A percentile compares a stretch with the other conserved stretches of the same genome.
Evolutionary conservation across 2,888 invertebrate species (phyloP).

Genomic region (Theodoxus fluviatilis): DNA sequence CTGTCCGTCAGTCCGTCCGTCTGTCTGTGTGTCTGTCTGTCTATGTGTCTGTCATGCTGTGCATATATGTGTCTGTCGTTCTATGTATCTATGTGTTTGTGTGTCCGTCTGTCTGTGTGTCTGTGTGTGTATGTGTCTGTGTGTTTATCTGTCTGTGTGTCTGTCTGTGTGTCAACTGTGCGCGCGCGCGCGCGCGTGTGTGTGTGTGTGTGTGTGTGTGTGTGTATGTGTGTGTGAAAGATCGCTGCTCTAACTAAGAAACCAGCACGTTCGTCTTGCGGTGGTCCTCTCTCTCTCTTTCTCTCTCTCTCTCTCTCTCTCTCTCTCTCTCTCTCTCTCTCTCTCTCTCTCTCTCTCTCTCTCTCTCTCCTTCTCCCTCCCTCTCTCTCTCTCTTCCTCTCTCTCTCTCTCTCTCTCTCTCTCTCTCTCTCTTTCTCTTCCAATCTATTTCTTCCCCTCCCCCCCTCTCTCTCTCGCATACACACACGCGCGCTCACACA

Average conservation of each 20-base stretch:
- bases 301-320: background rate
- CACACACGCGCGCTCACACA: too few relatives aligned
- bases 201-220: too few relatives aligned
- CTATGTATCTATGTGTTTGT: too few relatives aligned
- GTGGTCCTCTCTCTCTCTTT: background rate
- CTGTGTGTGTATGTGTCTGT: too few relatives aligned
- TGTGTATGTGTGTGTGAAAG: too few relatives aligned
- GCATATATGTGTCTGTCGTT: too few relatives aligned
- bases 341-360: background rate
- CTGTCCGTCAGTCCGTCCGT: too few relatives aligned
- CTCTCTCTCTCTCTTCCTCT: background rate
- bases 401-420: background rate
- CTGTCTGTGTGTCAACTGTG: background rate
- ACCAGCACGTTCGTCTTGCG: too few relatives aligned
- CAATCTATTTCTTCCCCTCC: background rate
- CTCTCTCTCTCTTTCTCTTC: background rate
- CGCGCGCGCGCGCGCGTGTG: too few relatives aligned
- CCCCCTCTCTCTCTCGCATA: background rate
- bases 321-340: background rate
- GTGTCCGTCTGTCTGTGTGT: too few relatives aligned
- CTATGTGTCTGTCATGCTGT: background rate
- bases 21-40: too few relatives aligned
- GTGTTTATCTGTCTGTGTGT: background rate
- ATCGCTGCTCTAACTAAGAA: too few relatives aligned
- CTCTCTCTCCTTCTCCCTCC: background rate